Base-by-base conservation (phyloP, 2,113 vertebrate genomes). In the Lutjanus erythropterus region DNA sequence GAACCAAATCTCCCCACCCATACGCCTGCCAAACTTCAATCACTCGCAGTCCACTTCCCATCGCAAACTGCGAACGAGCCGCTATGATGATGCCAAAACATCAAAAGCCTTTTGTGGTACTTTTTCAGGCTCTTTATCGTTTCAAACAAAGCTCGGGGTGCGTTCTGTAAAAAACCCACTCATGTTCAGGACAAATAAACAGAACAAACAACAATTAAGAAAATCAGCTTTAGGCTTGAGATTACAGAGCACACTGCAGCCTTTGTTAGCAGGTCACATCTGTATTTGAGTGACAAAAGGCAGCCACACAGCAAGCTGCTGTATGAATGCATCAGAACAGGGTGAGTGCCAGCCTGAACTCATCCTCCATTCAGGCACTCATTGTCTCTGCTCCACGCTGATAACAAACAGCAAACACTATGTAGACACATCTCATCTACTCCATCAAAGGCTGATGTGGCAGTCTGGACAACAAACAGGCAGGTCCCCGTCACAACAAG, bases 181-280 rank as follows among this genome's bases (percentile, higher is more conserved):
- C 41, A 21, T 23, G 42, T 67, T 77, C 33, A 21, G 49, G 61
- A 88, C 62, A 85, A 81, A 81, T 60, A 65, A 78, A 83, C 61
- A 86, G 55, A 59, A 83, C 23, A 9, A 71, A 37, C 5, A 35
- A 47, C 53, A 81, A 86, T 84, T 77, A 81, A 76, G 69, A 79
- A 85, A 77, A 87, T 86, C 73, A 53, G 78, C 74, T 73, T 77
- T 79, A 60, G 70, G 52, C 47, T 60, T 50, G 66, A 86, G 84
- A 91, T 83, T 82, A 87, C 71, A 81, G 59, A 55, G 56, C 65
- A 89, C 77, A 85, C 55, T 81, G 84, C n/a, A 31, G 81, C 55
- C 85, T 90, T 90, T 93, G 88, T 91, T 78, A 37, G 21, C 47
- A 49, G 81, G 85, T 76, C 84, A 87, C 88, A 85, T 92, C 87